Percentiles rank a stretch among this genome's conserved stretches.
Conservation (phyloP, 2,888 invertebrate species). For the Sepiola atlantica region DNA sequence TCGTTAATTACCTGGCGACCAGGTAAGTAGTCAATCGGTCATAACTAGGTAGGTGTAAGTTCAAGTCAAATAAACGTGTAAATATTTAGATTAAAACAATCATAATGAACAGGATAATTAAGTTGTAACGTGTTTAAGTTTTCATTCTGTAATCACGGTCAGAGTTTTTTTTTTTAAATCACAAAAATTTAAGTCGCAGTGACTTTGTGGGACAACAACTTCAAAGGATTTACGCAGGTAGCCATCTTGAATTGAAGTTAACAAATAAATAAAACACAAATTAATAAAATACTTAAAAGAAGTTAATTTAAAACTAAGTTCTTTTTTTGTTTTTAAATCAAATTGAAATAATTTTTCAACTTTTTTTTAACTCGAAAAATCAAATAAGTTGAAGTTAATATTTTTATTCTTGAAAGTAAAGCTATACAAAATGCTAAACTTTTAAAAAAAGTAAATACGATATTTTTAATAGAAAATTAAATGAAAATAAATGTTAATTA, state of each 20-base stretch:
- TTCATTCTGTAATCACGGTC: not conserved
- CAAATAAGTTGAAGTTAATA: too few species aligned
- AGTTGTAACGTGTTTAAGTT: not conserved
- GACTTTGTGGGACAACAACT: slow-evolving; percentile 36
- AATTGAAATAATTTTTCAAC: too few species aligned
- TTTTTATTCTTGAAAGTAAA: too few species aligned
- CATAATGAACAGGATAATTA: not conserved
- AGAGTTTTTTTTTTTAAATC: not conserved
- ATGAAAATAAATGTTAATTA: too few species aligned
- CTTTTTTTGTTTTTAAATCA: too few species aligned
- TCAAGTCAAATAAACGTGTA: not conserved
- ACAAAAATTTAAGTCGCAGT: not conserved
- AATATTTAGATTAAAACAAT: not conserved
- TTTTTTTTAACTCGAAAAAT: too few species aligned
- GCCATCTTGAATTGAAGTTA: slow-evolving; percentile 65
- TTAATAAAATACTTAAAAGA: too few species aligned
- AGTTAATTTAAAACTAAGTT: too few species aligned
- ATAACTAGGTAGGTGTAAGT: not conserved
- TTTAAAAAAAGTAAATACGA: too few species aligned
- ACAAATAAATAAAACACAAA: slow-evolving; percentile 45
- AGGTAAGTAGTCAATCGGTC: not conserved
- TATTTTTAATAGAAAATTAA: too few species aligned
- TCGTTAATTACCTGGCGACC: slow-evolving; percentile 21
- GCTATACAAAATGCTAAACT: too few species aligned
- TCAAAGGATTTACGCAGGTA: slow-evolving; percentile 50